Percentiles rank a stretch among this genome's conserved stretches.
These are phyloP conservation scores for Ciconia stormi DNA, from an alignment of 2,113 vertebrate species.

Conservation along the genomic window DNA sequence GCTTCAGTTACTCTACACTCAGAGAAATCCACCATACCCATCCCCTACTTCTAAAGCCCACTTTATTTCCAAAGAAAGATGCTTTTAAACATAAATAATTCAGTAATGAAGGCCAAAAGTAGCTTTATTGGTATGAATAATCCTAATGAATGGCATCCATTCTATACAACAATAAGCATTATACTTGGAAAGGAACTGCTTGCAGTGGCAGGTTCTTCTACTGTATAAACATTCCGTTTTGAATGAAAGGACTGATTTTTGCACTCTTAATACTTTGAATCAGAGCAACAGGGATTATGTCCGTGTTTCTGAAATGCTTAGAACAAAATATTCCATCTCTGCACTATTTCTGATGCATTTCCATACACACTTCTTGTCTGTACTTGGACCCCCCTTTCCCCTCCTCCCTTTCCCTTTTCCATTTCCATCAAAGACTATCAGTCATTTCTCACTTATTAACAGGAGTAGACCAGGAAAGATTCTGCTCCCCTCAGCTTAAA, in stretches of 20 bases:
- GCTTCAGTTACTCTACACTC: background rate
- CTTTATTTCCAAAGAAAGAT: slow-evolving; percentile 27
- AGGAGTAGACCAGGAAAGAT: background rate
- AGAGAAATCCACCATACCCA: background rate
- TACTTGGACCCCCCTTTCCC: background rate
- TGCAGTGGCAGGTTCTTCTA: slow-evolving; percentile 17
- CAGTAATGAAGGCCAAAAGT: slow-evolving; percentile 41
- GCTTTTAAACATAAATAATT: slow-evolving; percentile 45
- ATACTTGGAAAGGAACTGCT: slow-evolving; percentile 30
- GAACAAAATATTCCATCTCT: background rate
- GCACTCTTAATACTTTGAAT: background rate
- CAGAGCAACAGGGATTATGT: background rate
- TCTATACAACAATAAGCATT: background rate
- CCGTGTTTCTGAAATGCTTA: background rate
- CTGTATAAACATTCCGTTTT: slow-evolving; percentile 1
- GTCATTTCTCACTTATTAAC: background rate
- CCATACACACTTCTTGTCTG: background rate
- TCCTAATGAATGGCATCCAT: slow-evolving; percentile 23
- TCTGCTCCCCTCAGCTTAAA: background rate
- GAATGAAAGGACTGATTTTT: slow-evolving; percentile 17
- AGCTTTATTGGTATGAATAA: slow-evolving; percentile 45
- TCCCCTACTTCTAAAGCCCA: slow-evolving; percentile 1
- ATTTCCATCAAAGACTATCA: background rate
- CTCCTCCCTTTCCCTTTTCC: background rate
- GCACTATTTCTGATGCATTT: background rate